Base-by-base conservation (phyloP, 2,888 invertebrate species). In the Euplexia lucipara region DNA sequence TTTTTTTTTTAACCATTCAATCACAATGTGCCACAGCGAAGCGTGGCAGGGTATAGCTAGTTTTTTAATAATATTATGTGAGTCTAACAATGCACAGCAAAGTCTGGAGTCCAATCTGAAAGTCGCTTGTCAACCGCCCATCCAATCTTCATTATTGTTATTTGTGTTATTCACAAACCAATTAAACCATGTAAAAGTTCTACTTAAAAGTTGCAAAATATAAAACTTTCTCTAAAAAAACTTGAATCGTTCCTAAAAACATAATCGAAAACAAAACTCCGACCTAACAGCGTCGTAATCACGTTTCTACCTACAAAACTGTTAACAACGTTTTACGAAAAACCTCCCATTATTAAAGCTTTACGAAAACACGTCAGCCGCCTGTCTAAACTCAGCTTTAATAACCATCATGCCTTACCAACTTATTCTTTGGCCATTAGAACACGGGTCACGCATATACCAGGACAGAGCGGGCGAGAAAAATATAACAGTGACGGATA, bases 361-460 rank as follows among this genome's bases (percentile, higher is more conserved):
- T 45, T 35, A 41, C 30, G 45, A 39, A 60, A 54, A 65, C 60
- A 61, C 45, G 51, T 41, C 73, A 58, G 47, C 16, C 35, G 48
- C 58, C 44, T 58, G 76, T 72, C 58, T 64, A 34, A 72, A 39
- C 39, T 42, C 52, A 16, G 53, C 52, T 72, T 47, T 62, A 64
- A 77, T 58, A 64, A 73, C 41, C 26, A 75, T 66, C 81, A 62
- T 73, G 70, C 79, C 81, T 83, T 63, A 51, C 52, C 64, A 78
- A 62, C 64, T 77, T 81, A 81, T 57, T 81, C 85, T 83, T 37
- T 83, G 84, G 9, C 44, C 51, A 58, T 74, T 49, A 32, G 62
- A 52, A 90, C 85, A 76, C 87, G 60, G 77, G 88, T 88, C 90
- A 90, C 89, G 90, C 78, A 49, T 74, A 59, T 68, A 59, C 57